Conservation (phyloP, 2,888 invertebrate species). For the Agrotis exclamationis region DNA sequence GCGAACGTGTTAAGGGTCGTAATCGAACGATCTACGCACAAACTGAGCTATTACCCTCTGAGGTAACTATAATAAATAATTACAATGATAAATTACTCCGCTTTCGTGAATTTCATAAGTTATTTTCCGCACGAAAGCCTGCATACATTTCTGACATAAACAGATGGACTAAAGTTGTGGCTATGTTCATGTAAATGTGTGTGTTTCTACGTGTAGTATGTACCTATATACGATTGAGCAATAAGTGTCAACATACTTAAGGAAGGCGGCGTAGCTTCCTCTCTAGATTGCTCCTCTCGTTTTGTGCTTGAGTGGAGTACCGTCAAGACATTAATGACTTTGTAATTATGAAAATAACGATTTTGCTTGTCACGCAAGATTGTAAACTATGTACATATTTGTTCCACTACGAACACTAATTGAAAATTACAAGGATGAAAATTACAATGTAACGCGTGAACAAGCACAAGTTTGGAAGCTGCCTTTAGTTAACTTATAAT, state of each 20-base stretch:
- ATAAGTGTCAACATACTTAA: conserved; percentile 54
- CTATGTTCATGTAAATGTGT: conserved; percentile 42
- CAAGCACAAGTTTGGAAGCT: conserved; percentile 41
- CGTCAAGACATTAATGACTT: conserved; percentile 69
- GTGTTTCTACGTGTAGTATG: conserved; percentile 1
- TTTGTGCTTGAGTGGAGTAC: conserved; percentile 61
- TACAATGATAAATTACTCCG: conserved; percentile 60
- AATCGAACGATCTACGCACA: conserved; percentile 49
- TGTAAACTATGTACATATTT: conserved; percentile 67
- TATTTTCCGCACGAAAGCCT: conserved; percentile 57
- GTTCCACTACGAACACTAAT: conserved; percentile 61
- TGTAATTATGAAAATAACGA: conserved; percentile 68
- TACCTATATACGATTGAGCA: conserved; percentile 45
- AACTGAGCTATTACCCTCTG: conserved; percentile 42
- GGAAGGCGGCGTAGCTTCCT: conserved; percentile 44
- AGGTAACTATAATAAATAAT: conserved; percentile 61
- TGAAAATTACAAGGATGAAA: conserved; percentile 61
- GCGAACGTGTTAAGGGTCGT: conserved; percentile 41
- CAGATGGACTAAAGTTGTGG: conserved; percentile 56
- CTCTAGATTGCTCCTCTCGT: conserved; percentile 62
- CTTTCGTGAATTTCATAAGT: conserved; percentile 57
- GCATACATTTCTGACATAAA: conserved; percentile 58
- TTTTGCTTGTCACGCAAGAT: conserved; percentile 65
- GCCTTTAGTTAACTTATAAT: conserved; percentile 15
- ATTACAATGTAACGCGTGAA: conserved; percentile 58